Evolutionary conservation across 2,113 vertebrate genomes (phyloP).

Genomic region (Trachemys scripta): DNA sequence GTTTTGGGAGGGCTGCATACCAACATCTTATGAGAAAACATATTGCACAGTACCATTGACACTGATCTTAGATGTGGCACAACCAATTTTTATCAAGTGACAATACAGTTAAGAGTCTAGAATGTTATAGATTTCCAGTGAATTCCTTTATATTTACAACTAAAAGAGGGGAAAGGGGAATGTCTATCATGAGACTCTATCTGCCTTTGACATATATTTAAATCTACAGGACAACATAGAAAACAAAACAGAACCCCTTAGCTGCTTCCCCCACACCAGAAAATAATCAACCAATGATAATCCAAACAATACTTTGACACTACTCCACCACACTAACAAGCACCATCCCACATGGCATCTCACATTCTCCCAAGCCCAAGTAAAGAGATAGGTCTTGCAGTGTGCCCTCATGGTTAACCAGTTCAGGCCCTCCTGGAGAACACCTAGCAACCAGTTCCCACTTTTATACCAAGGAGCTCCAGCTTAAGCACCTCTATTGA

Average conservation of each 20-base stretch:
- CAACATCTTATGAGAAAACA: background rate
- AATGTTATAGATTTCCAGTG: constrained; percentile 4
- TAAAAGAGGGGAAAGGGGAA: background rate
- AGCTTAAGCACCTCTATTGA: background rate
- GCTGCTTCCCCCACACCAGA: background rate
- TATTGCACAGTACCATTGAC: fast-evolving
- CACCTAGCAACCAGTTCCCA: background rate
- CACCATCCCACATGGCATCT: background rate
- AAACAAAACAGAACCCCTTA: background rate
- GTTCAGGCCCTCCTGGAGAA: background rate
- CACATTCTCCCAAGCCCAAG: background rate
- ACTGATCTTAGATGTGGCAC: background rate
- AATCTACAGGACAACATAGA: background rate
- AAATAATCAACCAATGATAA: background rate
- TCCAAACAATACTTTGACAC: background rate
- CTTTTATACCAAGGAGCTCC: background rate
- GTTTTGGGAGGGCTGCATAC: background rate
- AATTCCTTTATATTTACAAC: constrained; percentile 24
- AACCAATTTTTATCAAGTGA: background rate
- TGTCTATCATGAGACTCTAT: background rate
- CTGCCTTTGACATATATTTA: background rate
- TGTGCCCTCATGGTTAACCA: background rate
- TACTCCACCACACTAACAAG: background rate
- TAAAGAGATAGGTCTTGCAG: background rate
- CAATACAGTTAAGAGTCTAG: background rate